Conservation (phyloP, 2,113 vertebrate species). For the Microcebus lehilahytsara region DNA sequence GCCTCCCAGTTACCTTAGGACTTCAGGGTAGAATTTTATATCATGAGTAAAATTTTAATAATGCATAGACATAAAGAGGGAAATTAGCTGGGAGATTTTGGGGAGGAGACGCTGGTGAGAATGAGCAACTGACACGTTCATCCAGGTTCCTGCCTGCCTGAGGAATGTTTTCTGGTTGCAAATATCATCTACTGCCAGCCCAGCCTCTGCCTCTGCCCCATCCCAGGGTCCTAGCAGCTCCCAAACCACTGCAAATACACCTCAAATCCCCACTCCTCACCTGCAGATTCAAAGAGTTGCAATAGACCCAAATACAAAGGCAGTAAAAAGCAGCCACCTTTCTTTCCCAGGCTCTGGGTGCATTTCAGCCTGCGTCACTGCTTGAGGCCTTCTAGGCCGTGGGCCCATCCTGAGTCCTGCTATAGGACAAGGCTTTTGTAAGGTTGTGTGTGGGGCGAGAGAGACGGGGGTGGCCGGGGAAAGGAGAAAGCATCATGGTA, state of each 20-base stretch:
- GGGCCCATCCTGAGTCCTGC: background rate
- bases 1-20: conserved; percentile 19
- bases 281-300: background rate
- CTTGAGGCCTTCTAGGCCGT: background rate
- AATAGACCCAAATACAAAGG: background rate
- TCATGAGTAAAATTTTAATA: conserved; percentile 44
- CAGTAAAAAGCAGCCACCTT: background rate
- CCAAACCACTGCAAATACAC: background rate
- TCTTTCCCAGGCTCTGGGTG: background rate
- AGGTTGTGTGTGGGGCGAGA: background rate
- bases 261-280: background rate
- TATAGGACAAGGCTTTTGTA: background rate
- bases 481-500: background rate
- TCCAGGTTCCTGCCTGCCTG: no score
- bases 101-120: background rate
- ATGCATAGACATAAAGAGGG: background rate
- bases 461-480: background rate
- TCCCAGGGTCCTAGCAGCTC: background rate
- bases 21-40: conserved; percentile 9
- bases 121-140: background rate
- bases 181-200: background rate
- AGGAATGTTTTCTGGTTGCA: background rate
- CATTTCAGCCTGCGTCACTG: background rate
- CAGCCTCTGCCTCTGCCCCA: background rate
- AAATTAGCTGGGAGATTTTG: background rate